A percentile compares a stretch with the other conserved stretches of the same genome.
phyloP scores from a whole-genome alignment of 1,140 invertebrate species.

The Drosophila obscura region DNA sequence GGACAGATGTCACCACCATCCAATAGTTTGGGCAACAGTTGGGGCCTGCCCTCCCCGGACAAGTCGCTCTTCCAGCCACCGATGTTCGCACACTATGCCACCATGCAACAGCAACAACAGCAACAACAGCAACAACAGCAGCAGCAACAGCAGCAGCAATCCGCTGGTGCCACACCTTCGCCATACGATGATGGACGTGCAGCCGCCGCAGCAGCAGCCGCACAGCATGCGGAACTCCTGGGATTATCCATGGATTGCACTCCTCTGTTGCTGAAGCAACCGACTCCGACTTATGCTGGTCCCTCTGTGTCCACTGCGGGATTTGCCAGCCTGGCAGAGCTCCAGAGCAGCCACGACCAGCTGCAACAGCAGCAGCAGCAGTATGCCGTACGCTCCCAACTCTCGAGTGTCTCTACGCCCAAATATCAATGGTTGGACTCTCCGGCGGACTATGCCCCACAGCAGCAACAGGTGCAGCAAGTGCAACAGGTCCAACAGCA shows the following conservation, averaged over 20 bases:
- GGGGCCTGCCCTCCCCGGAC: conserved; percentile 87
- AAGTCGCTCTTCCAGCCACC: conserved; percentile 86
- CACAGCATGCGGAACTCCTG: conserved; percentile 86
- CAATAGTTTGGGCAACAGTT: conserved; percentile 82
- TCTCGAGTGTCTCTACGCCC: conserved; percentile 53
- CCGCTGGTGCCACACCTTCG: conserved; percentile 67
- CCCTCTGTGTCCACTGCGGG: conserved; percentile 43
- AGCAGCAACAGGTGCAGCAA: conserved; percentile 46
- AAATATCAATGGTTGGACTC: conserved; percentile 88
- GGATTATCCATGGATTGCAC: conserved; percentile 87
- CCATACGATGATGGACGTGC: conserved; percentile 78
- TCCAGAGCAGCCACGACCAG: conserved; percentile 73
- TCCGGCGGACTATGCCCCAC: conserved; percentile 79
- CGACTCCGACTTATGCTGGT: conserved; percentile 84
- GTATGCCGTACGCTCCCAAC: conserved; percentile 71
- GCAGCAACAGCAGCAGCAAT: conserved; percentile 69
- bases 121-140: conserved; percentile 71
- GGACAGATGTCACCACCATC: conserved; percentile 84
- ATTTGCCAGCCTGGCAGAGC: conserved; percentile 70
- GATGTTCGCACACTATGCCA: conserved; percentile 84
- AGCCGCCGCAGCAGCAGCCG: conserved; percentile 54
- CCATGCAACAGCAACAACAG: conserved; percentile 67
- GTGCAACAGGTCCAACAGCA: conserved; percentile 56
- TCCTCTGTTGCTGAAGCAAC: conserved; percentile 84
- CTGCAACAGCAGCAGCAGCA: conserved; percentile 71